phyloP scores from a whole-genome alignment of 2,888 invertebrate species.

The Eristalis arbustorum region DNA sequence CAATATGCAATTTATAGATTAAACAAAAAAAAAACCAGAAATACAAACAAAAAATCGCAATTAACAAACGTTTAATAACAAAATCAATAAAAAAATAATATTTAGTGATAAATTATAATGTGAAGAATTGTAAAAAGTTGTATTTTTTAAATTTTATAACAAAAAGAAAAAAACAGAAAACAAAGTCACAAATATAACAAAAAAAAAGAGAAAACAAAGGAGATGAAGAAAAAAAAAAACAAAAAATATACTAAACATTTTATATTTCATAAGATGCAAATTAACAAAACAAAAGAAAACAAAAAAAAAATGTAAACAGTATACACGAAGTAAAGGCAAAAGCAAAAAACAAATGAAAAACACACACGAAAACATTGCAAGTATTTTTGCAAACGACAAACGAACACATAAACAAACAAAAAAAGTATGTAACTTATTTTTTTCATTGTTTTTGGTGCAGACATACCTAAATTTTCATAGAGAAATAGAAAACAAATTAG shows the following conservation, averaged over 20 bases:
- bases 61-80: constrained; percentile 43
- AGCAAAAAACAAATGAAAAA: constrained; percentile 1
- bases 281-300: constrained; percentile 8
- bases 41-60: constrained; percentile 54
- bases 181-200: constrained; percentile 65
- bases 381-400: constrained; percentile 57
- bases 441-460: constrained; percentile 50
- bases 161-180: constrained; percentile 49
- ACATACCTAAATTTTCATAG: constrained; percentile 38
- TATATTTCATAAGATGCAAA: constrained; percentile 53
- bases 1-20: constrained; percentile 72
- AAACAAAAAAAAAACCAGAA: constrained; percentile 71
- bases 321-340: constrained; percentile 44
- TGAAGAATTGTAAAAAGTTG: constrained; percentile 72
- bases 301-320: constrained; percentile 41
- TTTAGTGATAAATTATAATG: constrained; percentile 71
- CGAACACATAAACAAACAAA: constrained; percentile 12
- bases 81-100: constrained; percentile 65
- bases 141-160: constrained; percentile 74
- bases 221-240: constrained; percentile 22
- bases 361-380: constrained; percentile 34
- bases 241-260: constrained; percentile 58
- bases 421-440: constrained; percentile 43
- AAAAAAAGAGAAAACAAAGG: constrained; percentile 11
- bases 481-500: constrained; percentile 43